Evolutionary conservation across 2,888 invertebrate genomes (phyloP).

Genomic region (Bombyx huttoni): DNA sequence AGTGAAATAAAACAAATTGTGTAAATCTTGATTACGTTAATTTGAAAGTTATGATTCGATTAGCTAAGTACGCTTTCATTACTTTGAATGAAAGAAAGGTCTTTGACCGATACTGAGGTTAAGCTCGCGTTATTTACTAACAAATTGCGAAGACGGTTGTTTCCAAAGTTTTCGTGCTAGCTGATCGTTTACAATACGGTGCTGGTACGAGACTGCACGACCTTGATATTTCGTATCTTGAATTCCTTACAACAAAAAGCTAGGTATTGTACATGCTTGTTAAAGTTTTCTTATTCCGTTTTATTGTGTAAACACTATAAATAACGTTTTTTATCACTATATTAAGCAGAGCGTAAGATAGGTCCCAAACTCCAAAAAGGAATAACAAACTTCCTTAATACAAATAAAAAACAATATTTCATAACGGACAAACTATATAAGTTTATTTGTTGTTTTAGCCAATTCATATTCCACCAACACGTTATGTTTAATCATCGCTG

Average conservation of each 20-base stretch:
- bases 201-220: not conserved
- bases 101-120: not conserved
- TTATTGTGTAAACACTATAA: conserved; percentile 1
- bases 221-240: conserved; percentile 6
- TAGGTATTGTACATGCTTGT: not conserved
- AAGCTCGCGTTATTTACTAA: not conserved
- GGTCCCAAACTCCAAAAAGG: no score
- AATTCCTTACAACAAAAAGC: conserved; percentile 3
- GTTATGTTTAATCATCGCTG: no score
- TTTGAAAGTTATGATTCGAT: not conserved
- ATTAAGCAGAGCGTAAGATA: not conserved
- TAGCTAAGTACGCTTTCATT: not conserved
- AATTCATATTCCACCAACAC: no score
- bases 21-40: not conserved
- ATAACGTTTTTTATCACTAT: conserved; percentile 2
- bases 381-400: no score
- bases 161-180: not conserved
- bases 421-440: no score
- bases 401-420: no score
- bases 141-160: not conserved
- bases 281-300: conserved; percentile 1
- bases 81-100: not conserved
- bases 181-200: not conserved
- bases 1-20: not conserved
- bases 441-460: no score